Conservation (phyloP, 2,113 vertebrate species). For the Peromyscus californicus region DNA sequence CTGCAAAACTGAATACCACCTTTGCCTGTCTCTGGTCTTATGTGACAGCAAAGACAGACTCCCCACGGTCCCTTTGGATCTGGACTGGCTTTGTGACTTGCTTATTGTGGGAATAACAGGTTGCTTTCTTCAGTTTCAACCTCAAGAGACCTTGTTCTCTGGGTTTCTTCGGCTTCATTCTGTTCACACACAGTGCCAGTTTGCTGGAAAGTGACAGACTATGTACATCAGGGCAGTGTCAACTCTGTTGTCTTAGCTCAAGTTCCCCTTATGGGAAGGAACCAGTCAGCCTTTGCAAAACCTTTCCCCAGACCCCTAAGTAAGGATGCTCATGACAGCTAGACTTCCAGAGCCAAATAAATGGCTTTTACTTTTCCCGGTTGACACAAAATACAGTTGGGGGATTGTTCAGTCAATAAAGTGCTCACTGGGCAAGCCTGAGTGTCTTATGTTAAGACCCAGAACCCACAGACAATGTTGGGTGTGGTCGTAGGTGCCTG, state of each 20-base stretch:
- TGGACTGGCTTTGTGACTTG: not conserved
- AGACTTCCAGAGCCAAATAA: not conserved
- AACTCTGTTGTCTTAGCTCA: not conserved
- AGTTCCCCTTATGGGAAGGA: not conserved
- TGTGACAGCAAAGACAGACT: not conserved
- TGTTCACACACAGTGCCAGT: not conserved
- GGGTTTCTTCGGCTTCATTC: not conserved
- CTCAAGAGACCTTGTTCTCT: not conserved
- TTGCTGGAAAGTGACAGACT: not conserved
- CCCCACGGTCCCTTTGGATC: not conserved
- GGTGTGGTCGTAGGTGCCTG: not conserved
- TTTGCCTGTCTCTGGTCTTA: not conserved
- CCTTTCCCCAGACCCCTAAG: not conserved
- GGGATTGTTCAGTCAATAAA: not conserved
- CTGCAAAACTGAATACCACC: not conserved
- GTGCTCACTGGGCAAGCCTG: not conserved
- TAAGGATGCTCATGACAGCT: not conserved
- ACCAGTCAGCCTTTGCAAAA: not conserved
- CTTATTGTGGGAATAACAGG: not conserved
- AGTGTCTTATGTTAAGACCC: not conserved
- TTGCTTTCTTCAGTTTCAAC: not conserved
- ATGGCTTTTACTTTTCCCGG: not conserved
- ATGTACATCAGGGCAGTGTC: not conserved
- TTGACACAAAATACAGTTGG: not conserved
- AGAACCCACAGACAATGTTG: not conserved